A percentile compares a stretch with the other conserved stretches of the same genome.
phyloP scores from a whole-genome alignment of 2,888 invertebrate genomes.

The Microctonus aethiopoides region DNA sequence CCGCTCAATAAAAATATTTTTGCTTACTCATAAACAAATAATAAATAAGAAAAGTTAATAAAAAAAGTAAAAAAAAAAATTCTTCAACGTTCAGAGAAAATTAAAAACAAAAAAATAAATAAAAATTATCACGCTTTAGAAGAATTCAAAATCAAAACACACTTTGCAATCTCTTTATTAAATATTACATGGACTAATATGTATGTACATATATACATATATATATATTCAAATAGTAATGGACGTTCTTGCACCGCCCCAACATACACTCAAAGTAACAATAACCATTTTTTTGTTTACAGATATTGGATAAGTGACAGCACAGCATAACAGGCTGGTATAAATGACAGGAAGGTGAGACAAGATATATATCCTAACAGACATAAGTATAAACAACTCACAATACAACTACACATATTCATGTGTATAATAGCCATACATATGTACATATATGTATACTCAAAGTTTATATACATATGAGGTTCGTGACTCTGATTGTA shows the following conservation, averaged over 20 bases:
- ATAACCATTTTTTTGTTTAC: conserved; percentile 64
- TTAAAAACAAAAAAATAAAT: too few relatives aligned
- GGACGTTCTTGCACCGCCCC: conserved; percentile 54
- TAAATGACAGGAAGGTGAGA: conserved; percentile 42
- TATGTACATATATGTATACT: not conserved
- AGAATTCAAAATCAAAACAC: too few relatives aligned
- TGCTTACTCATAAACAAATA: too few relatives aligned
- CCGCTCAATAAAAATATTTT: too few relatives aligned
- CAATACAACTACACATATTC: too few relatives aligned
- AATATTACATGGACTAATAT: too few relatives aligned
- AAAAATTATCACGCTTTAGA: too few relatives aligned
- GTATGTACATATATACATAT: too few relatives aligned
- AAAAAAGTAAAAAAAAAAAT: too few relatives aligned
- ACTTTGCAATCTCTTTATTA: too few relatives aligned
- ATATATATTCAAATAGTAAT: not conserved
- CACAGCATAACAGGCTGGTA: conserved; percentile 57
- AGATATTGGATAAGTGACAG: conserved; percentile 67
- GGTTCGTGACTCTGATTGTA: not conserved
- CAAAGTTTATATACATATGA: not conserved
- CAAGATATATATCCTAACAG: conserved; percentile 14
- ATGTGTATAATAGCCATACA: not conserved
- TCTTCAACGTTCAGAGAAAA: too few relatives aligned
- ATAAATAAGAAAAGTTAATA: too few relatives aligned
- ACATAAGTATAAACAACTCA: not conserved
- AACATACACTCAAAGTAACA: conserved; percentile 37